Evolutionary conservation across 2,888 invertebrate genomes (phyloP).

Genomic region (Drosophila mayaguana): DNA sequence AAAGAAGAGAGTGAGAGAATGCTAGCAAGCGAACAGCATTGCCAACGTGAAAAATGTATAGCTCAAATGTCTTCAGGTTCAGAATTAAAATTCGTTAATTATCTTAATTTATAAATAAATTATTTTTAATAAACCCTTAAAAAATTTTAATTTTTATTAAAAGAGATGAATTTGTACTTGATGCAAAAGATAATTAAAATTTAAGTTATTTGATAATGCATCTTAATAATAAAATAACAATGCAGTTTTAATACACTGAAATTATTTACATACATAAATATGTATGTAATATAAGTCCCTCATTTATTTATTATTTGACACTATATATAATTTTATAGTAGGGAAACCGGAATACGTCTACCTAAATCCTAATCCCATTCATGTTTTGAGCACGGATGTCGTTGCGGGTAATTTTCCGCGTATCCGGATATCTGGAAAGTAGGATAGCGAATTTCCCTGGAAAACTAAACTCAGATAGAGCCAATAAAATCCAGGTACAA

Average conservation of each 20-base stretch:
- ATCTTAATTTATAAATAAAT: too few species aligned
- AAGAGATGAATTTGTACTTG: not conserved
- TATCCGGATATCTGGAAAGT: constrained; percentile 12
- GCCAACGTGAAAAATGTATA: constrained; percentile 46
- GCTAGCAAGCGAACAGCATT: constrained; percentile 38
- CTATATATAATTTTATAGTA: constrained; percentile 9
- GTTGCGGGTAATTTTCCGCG: constrained; percentile 44
- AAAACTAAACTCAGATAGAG: constrained; percentile 10
- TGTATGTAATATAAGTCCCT: not conserved
- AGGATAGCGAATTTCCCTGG: constrained; percentile 25
- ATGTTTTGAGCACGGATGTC: constrained; percentile 37
- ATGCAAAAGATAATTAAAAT: not conserved
- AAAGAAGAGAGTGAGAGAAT: constrained; percentile 9
- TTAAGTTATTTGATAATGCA: constrained; percentile 9
- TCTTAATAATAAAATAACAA: not conserved
- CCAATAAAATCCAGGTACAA: constrained; percentile 8
- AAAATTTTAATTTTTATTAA: not conserved
- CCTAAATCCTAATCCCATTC: constrained; percentile 60
- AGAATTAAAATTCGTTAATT: not conserved
- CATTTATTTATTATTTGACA: constrained; percentile 21
- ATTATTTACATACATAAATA: constrained; percentile 21
- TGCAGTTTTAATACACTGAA: constrained; percentile 1
- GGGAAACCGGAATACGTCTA: constrained; percentile 36
- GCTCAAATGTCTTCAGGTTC: not conserved
- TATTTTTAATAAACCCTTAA: too few species aligned